phyloP scores from a whole-genome alignment of 1,140 invertebrate genomes.

The Drosophila repletoides region DNA sequence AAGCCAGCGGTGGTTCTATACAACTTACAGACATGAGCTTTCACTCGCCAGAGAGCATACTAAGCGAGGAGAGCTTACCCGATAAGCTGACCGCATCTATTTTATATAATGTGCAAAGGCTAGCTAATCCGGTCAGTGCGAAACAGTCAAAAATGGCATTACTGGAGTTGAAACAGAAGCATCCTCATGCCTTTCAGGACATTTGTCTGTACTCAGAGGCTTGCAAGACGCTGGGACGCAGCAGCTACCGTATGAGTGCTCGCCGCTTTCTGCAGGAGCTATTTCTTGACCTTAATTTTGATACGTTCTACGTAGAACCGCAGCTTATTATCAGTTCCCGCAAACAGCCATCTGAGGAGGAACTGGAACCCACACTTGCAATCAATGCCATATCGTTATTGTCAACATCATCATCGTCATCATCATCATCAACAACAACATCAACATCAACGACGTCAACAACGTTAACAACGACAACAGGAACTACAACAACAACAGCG shows the following conservation, averaged over 20 bases:
- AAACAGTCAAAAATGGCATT: constrained; percentile 87
- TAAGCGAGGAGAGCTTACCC: constrained; percentile 75
- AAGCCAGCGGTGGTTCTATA: constrained; percentile 15
- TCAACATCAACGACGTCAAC: not conserved
- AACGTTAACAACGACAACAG: not conserved
- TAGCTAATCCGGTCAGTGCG: constrained; percentile 88
- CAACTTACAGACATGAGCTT: constrained; percentile 70
- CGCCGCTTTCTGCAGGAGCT: constrained; percentile 96
- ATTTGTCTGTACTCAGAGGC: constrained; percentile 97
- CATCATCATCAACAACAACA: not conserved
- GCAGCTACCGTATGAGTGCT: constrained; percentile 91
- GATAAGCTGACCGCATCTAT: constrained; percentile 84
- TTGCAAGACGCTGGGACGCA: constrained; percentile 89
- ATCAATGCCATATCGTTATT: not conserved
- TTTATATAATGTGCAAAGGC: constrained; percentile 85
- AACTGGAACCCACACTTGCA: not conserved
- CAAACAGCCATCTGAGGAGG: constrained; percentile 47
- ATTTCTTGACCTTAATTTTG: constrained; percentile 93
- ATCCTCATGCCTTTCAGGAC: constrained; percentile 92
- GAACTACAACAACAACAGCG: not conserved
- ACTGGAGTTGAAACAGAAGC: constrained; percentile 92
- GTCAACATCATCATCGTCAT: not conserved
- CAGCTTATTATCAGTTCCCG: constrained; percentile 69
- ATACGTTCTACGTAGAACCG: constrained; percentile 83
- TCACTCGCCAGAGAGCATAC: constrained; percentile 78